phyloP scores from a whole-genome alignment of 1,140 invertebrate species.

The Dryas iulia region DNA sequence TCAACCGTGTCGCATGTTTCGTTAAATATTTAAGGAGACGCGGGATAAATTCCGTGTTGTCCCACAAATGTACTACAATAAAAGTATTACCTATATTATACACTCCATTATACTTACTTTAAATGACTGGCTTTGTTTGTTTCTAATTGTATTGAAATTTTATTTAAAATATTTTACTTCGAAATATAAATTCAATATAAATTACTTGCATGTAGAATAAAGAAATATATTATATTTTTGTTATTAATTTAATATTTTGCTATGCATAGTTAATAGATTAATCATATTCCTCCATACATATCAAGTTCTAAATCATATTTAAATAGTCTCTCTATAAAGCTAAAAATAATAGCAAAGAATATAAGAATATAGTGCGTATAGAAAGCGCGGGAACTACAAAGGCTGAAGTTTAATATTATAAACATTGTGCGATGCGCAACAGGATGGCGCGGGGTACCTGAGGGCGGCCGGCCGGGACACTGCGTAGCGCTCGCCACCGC shows the following conservation, averaged over 20 bases:
- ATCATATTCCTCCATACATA: not conserved
- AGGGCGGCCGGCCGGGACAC: conserved; percentile 54
- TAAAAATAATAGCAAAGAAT: conserved; percentile 9
- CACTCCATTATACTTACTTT: not conserved
- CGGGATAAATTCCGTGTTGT: conserved; percentile 2
- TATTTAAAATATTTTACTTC: not conserved
- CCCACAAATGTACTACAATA: not conserved
- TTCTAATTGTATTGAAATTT: not conserved
- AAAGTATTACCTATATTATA: not conserved
- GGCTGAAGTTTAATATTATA: conserved; percentile 53
- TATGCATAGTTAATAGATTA: no score
- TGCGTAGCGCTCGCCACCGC: conserved; percentile 57
- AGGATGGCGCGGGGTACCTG: conserved; percentile 68
- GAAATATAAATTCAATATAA: not conserved
- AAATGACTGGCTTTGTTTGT: not conserved
- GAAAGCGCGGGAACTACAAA: conserved; percentile 43
- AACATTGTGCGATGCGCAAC: conserved; percentile 74
- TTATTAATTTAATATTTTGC: not conserved
- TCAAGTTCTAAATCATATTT: not conserved
- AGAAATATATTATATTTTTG: not conserved
- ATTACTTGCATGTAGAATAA: not conserved
- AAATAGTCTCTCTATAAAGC: not conserved
- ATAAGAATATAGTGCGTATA: conserved; percentile 1
- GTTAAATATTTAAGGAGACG: conserved; percentile 17
- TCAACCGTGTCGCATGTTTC: conserved; percentile 7